Percentiles rank a stretch among this genome's conserved stretches.
Conservation (phyloP, 2,113 vertebrate species). For the Struthidea cinerea region DNA sequence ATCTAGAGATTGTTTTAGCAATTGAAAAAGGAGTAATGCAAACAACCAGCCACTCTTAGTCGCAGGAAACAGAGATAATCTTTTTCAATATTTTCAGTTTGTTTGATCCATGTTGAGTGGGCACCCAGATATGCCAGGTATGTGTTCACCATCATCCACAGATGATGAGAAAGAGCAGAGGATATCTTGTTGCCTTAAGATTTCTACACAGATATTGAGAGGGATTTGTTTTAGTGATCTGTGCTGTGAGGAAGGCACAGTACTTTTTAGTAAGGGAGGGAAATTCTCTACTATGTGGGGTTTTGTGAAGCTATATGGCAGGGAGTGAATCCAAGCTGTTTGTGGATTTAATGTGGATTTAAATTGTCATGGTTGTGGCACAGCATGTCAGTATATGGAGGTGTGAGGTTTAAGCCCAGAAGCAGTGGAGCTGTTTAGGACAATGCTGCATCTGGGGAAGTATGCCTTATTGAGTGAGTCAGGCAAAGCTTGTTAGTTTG, state of each 20-base stretch:
- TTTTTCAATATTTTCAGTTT: not conserved
- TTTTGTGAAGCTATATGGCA: not conserved
- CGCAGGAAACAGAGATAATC: not conserved
- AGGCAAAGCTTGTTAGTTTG: not conserved
- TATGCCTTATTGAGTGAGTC: not conserved
- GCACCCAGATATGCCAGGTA: not conserved
- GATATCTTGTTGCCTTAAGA: not conserved
- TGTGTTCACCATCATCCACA: not conserved
- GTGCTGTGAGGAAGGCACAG: not conserved
- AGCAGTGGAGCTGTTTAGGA: not conserved
- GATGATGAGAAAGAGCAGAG: not conserved
- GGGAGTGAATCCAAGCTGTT: not conserved
- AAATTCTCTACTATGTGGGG: accelerated
- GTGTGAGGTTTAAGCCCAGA: not conserved
- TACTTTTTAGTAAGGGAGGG: not conserved
- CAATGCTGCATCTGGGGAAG: not conserved
- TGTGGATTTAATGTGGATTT: not conserved
- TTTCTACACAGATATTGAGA: not conserved
- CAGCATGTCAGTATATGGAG: accelerated
- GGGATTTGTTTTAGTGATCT: not conserved
- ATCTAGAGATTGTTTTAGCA: not conserved
- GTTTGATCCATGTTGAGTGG: not conserved
- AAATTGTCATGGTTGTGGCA: not conserved
- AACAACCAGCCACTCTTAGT: not conserved
- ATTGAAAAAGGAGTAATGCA: not conserved